Base-by-base conservation (phyloP, 2,113 vertebrate species). In the Aviceda subcristata region DNA sequence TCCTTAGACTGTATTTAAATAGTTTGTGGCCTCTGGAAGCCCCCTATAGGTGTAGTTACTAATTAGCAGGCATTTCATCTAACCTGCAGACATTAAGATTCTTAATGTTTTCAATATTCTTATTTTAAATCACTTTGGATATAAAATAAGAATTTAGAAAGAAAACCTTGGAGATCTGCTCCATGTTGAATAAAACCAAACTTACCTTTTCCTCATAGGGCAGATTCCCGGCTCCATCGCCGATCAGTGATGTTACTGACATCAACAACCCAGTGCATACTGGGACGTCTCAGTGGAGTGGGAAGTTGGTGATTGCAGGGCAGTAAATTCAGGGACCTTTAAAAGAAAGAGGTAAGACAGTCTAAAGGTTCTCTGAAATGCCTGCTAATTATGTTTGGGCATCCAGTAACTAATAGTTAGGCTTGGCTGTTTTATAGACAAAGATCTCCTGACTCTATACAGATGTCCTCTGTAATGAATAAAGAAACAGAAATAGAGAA, bases 161-260 rank as follows among this genome's bases (percentile, higher is more conserved):
- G 98, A 98, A 98, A 98, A 98, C 98, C 98, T 98, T 98, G 98
- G 98, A 98, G 98, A 98, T 96, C 96, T 98, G 94, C 98, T 98
- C 97, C 98, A 98, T 94, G 96, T 86, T 97, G 98, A 98, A 98
- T 98, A 98, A 98, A 98, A 96, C 92, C 97, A 94, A 98, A 98
- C 98, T 98, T 98, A 96, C 98, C 98, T 98, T 98, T 98, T 98
- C 98, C 98, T 98, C 98, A 98, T 98, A 98, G 98, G 98, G 98
- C 97, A 98, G 97, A 98, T 98, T 98, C 98, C 98, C 97, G 97
- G 98, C 98, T 98, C 97, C 98, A 98, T 98, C 98, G 93, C 98
- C 90, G 96, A 97, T 97, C 98, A 97, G 97, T 98, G 98, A 97
- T 98, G 96, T 98, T 98, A 93, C 98, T 98, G 98, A 98, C 97